A percentile compares a stretch with the other conserved stretches of the same genome.
These are phyloP conservation scores for Kuschelorhynchus macadamiae DNA, from an alignment of 2,888 invertebrate genomes.

Conservation along the genomic window DNA sequence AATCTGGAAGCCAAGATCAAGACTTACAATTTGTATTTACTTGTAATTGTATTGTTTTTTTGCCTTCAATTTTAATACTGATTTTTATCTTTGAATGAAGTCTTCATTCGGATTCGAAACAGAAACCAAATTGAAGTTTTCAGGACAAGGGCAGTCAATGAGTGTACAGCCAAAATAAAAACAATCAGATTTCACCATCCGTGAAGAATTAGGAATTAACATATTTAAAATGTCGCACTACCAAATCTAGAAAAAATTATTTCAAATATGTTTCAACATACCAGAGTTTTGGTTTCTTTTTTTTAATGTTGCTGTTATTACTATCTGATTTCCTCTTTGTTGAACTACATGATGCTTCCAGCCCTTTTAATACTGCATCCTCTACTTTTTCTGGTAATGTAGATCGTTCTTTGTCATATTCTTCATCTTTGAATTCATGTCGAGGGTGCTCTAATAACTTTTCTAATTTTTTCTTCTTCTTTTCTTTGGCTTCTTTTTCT, in stretches of 20 bases:
- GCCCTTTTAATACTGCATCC: slow-evolving; percentile 88
- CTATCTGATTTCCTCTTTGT: slow-evolving; percentile 58
- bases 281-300: slow-evolving; percentile 66
- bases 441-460: slow-evolving; percentile 84
- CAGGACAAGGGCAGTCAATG: too few species aligned
- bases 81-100: too few species aligned
- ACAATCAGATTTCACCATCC: too few species aligned
- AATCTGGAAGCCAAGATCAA: too few species aligned
- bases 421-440: slow-evolving; percentile 87
- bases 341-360: slow-evolving; percentile 69
- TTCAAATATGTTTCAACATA: slow-evolving; percentile 54
- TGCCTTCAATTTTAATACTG: too few species aligned
- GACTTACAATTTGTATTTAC: too few species aligned
- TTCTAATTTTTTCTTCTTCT: slow-evolving; percentile 84
- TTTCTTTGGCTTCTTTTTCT: slow-evolving; percentile 83
- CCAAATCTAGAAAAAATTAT: slow-evolving; percentile 3
- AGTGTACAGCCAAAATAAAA: too few species aligned
- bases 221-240: too few species aligned
- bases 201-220: too few species aligned
- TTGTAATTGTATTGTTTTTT: too few species aligned
- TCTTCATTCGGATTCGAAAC: too few species aligned
- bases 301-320: slow-evolving; percentile 52
- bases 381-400: slow-evolving; percentile 85
- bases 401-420: slow-evolving; percentile 83
- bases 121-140: too few species aligned